Evolutionary conservation across 2,888 invertebrate genomes (phyloP), one percentile per base, ranked within the genome.

Genomic region (Nudaria mundana): DNA sequence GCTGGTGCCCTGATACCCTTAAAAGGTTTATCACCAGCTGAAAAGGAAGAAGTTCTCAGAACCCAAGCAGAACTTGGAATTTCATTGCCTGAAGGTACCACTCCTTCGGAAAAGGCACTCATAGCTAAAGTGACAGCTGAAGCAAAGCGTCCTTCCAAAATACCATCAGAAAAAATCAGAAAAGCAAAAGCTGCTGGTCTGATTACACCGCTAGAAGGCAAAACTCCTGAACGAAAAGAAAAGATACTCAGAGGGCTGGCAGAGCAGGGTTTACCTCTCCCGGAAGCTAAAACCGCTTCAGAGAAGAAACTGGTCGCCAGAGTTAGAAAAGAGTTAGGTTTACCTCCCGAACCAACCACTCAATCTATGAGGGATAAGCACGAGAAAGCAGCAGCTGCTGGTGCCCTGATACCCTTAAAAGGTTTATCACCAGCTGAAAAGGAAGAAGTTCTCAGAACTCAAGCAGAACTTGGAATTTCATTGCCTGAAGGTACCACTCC

Each of bases 331-430:
- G 33, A 10, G 0, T 3, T 3, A 1, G 53, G 56, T 0, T 5
- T 55, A 1, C 40, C 52, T 0, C 30, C 35, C 4, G 40, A 41
- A 34, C 49, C 40, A 22, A 43, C 37, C 10, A 50, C 42, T 3
- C 25, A 22, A 2, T 45, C 50, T 8, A 8, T 42, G 7, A 44
- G 25, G n/a, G 51, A 41, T 18, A 52, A 36, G 20, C 37, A 40
- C 16, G 23, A 10, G 10, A 31, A 29, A 12, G 47, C 52, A 11
- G 14, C 40, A 16, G 39, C 26, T 7, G 37, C 12, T 13, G 51
- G 51, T n/a, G 16, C 66, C 1, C 42, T 71, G 0, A 52, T 56
- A 3, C 73, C 73, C 0, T 44, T 73, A 5, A 8, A 20, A 20
- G 20, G 20, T 2, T 20, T 20, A 5, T 3, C 20, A 20, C 20